Evolutionary conservation across 1,140 invertebrate genomes (phyloP).

Genomic region (Pachypsylla venusta): DNA sequence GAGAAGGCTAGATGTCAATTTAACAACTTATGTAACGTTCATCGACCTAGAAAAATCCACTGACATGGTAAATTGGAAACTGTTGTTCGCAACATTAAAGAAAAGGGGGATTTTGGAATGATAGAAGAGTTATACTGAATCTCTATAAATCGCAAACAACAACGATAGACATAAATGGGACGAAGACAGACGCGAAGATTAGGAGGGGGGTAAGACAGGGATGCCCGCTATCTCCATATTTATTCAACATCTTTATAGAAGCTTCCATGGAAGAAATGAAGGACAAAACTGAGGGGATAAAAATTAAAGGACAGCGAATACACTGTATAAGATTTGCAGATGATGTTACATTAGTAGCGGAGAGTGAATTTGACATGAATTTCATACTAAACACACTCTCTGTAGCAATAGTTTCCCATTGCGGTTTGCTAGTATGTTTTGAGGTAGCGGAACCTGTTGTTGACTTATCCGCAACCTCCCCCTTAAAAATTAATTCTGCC

Average conservation of each 20-base stretch:
- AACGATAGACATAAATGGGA: not conserved
- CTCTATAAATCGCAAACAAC: not conserved
- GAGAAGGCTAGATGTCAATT: constrained; percentile 6
- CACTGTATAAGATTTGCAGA: constrained; percentile 3
- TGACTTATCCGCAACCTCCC: no score
- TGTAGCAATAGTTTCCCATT: no score
- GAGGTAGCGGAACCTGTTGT: no score
- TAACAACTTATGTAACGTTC: not conserved
- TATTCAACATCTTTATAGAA: constrained; percentile 25
- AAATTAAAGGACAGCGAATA: constrained; percentile 7
- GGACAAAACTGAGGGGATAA: constrained; percentile 5
- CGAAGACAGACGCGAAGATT: constrained; percentile 10
- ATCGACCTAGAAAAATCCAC: not conserved
- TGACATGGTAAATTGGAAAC: constrained; percentile 10
- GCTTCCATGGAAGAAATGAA: not conserved
- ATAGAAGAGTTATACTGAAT: not conserved
- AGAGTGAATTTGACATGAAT: constrained; percentile 6
- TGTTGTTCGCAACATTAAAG: constrained; percentile 12
- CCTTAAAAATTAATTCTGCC: no score
- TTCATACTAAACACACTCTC: constrained; percentile 7
- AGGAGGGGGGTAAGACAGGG: constrained; percentile 24
- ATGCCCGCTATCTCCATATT: constrained; percentile 23
- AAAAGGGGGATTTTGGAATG: not conserved
- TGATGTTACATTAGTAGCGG: not conserved
- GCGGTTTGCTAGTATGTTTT: no score